Percentiles rank a stretch among this genome's conserved stretches.
Conservation (phyloP, 2,113 vertebrate genomes). For the Heloderma charlesbogerti region DNA sequence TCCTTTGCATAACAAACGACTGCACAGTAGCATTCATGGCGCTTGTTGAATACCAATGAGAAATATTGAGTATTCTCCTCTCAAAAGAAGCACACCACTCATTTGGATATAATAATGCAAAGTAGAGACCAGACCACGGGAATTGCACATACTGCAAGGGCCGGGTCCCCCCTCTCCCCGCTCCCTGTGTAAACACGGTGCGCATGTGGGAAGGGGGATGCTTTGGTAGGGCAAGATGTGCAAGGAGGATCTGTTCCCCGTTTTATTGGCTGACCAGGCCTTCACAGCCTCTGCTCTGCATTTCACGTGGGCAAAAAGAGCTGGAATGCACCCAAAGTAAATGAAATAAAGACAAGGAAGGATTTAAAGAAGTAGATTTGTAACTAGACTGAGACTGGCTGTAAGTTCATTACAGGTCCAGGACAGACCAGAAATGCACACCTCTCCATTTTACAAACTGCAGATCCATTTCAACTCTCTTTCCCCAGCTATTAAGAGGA, state of each 20-base stretch:
- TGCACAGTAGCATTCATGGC: constrained; percentile 63
- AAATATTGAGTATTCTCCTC: constrained; percentile 35
- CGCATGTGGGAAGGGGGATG: not conserved
- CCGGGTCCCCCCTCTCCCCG: not conserved
- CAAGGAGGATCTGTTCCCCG: constrained; percentile 20
- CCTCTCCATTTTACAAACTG: constrained; percentile 17
- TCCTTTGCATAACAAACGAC: constrained; percentile 73
- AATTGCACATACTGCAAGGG: not conserved
- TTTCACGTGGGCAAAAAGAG: constrained; percentile 40
- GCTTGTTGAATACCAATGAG: constrained; percentile 70
- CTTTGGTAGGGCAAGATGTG: not conserved
- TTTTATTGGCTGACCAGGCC: constrained; percentile 26
- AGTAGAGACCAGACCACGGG: not conserved
- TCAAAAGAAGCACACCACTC: constrained; percentile 44
- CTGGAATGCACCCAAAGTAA: constrained; percentile 66
- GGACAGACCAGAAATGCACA: constrained; percentile 39
- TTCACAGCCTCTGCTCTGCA: constrained; percentile 32
- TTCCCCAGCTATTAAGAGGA: not conserved
- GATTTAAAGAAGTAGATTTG: constrained; percentile 58
- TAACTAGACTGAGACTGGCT: constrained; percentile 44
- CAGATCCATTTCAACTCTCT: constrained; percentile 37
- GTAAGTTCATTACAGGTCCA: constrained; percentile 45
- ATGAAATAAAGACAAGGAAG: constrained; percentile 49
- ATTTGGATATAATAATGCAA: constrained; percentile 52
- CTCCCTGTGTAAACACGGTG: not conserved